A percentile compares a stretch with the other conserved stretches of the same genome.
Conservation (phyloP, 1,140 invertebrate species). For the Achroia grisella region DNA sequence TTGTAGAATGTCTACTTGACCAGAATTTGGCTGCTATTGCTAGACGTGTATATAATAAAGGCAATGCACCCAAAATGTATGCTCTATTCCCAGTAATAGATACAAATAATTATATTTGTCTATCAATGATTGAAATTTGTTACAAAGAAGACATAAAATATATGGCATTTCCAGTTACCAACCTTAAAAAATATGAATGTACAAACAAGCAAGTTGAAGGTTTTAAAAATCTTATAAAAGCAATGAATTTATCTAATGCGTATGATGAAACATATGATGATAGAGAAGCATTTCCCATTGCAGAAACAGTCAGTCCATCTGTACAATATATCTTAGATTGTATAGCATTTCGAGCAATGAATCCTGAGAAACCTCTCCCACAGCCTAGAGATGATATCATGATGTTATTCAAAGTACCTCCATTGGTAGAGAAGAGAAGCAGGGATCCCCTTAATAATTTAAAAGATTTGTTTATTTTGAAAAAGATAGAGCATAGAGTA, state of each 20-base stretch:
- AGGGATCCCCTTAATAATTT: conserved; percentile 45
- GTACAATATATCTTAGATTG: conserved; percentile 66
- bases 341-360: conserved; percentile 58
- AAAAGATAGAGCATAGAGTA: conserved; percentile 49
- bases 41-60: conserved; percentile 58
- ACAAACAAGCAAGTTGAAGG: conserved; percentile 55
- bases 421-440: conserved; percentile 45
- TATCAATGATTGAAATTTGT: conserved; percentile 55
- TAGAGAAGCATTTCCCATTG: conserved; percentile 60
- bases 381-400: conserved; percentile 60
- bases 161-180: conserved; percentile 59
- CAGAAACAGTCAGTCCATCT: conserved; percentile 56
- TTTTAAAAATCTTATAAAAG: conserved; percentile 62
- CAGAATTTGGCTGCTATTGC: conserved; percentile 55
- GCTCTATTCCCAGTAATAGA: conserved; percentile 65
- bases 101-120: conserved; percentile 42
- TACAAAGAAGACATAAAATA: conserved; percentile 67
- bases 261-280: conserved; percentile 61
- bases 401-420: conserved; percentile 58
- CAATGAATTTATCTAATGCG: conserved; percentile 63
- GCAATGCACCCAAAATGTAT: conserved; percentile 62
- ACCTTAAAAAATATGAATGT: conserved; percentile 48
- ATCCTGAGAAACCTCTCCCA: conserved; percentile 57
- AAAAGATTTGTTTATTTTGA: conserved; percentile 52
- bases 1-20: conserved; percentile 50